Evolutionary conservation across 53 echinoderm and acorn worm genomes (phyloP), one percentile per base, ranked within the genome.

Genomic region (Holothuria leucospilota): DNA sequence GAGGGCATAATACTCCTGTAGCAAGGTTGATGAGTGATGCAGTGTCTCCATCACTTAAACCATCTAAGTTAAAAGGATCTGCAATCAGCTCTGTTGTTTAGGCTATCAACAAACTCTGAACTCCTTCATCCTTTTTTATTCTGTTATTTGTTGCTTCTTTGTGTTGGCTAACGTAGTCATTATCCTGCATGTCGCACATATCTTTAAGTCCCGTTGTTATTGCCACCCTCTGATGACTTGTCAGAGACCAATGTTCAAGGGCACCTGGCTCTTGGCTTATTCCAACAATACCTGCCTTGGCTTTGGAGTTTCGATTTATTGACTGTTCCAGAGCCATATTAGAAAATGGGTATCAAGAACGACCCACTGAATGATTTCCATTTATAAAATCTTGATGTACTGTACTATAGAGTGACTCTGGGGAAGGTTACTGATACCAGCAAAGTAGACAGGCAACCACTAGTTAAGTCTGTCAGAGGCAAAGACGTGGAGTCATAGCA

Each of bases 381-480:
- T 59, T 73, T 0, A 86, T 39, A 41, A 74, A 86, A 14, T 73
- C 74, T 2, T 73, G 72, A 56, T n/a, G n/a, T n/a, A n/a, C n/a
- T 86, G 56, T 13, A 78, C 87, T 27, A 13, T 21, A 13, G 77
- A 63, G 23, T 77, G 78, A 29, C 29, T 41, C 18, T 77, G 77
- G 1, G 23, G 26, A 39, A 87, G 39, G 13, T 7, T 23, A 41
- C 63, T 63, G 79, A 87, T 78, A 58, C 63, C 65, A 78, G 87
- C 62, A 7, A 78, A 79, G 78, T 78, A 87, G 34, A 78, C 34
- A 12, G 78, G 87, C 13, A 79, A 23, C 87, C 81, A 87, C 28
- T 87, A 87, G 46, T 89, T 58, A 18, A 25, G 58, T 29, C 84
- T 56, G 59, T 85, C 89, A 51, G 73, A 82, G 7, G 62, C 39